Evolutionary conservation across 2,888 invertebrate species (phyloP).

Genomic region (Andrena dorsata): DNA sequence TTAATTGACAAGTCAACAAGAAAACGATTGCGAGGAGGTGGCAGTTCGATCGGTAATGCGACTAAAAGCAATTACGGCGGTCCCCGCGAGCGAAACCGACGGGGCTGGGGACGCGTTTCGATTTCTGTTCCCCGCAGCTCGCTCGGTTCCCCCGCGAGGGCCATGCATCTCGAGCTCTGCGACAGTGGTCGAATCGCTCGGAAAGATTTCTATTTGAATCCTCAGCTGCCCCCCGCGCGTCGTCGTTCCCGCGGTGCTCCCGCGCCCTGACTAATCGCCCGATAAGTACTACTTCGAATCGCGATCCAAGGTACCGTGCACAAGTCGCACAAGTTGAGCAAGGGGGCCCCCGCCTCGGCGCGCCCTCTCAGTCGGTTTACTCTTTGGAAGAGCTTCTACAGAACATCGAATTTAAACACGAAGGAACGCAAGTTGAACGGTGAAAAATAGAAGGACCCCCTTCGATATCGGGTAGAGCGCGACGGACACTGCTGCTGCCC

Average conservation of each 20-base stretch:
- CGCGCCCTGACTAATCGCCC: neutral
- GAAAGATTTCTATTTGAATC: no score
- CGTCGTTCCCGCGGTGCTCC: neutral
- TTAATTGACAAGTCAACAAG: conserved; percentile 10
- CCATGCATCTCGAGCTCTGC: no score
- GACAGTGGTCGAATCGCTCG: no score
- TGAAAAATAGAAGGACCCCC: conserved; percentile 53
- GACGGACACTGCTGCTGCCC: conserved; percentile 36
- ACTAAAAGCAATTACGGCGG: neutral
- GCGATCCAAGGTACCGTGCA: conserved; percentile 51
- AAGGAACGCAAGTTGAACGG: conserved; percentile 52
- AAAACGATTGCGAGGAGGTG: conserved; percentile 5
- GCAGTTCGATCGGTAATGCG: neutral
- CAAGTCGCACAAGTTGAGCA: conserved; percentile 63
- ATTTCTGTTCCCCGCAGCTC: no score
- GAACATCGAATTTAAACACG: conserved; percentile 55
- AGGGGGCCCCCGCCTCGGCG: conserved; percentile 37
- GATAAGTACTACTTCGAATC: conserved; percentile 44
- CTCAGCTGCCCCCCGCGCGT: conserved; percentile 21
- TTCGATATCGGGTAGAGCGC: conserved; percentile 49
- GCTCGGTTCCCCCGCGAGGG: no score
- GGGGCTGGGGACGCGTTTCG: no score
- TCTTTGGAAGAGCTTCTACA: conserved; percentile 58
- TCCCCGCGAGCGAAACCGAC: neutral
- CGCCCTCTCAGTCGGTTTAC: conserved; percentile 53